phyloP scores from a whole-genome alignment of 1,140 invertebrate species.

The Drosophila ficusphila region DNA sequence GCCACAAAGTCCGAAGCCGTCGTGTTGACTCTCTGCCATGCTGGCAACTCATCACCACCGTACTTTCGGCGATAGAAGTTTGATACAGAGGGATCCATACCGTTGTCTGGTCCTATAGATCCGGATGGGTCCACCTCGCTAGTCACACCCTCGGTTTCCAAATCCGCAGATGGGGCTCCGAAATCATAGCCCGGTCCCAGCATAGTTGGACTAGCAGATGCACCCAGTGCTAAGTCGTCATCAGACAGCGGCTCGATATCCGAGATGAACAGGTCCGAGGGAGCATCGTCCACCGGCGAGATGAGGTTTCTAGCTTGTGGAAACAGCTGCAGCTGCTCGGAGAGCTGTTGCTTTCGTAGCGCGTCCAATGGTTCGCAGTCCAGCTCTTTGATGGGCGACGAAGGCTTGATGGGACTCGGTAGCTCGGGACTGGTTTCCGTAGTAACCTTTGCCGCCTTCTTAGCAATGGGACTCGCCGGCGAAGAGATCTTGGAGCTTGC shows the following conservation, averaged over 20 bases:
- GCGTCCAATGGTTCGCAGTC: slow-evolving; percentile 35
- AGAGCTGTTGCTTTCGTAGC: slow-evolving; percentile 49
- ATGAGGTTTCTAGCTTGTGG: slow-evolving; percentile 44
- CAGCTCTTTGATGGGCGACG: slow-evolving; percentile 46
- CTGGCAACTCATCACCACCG: slow-evolving; percentile 43
- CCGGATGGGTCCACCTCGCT: slow-evolving; percentile 8
- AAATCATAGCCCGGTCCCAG: slow-evolving; percentile 48
- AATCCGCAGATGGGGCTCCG: slow-evolving; percentile 34
- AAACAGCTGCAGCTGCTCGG: slow-evolving; percentile 35
- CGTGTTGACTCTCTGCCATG: slow-evolving; percentile 41
- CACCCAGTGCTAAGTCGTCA: slow-evolving; percentile 85
- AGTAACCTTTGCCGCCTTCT: neutral
- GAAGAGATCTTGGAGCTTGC: neutral
- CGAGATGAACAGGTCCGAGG: slow-evolving; percentile 68
- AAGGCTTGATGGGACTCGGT: slow-evolving; percentile 12
- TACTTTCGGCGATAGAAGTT: slow-evolving; percentile 60
- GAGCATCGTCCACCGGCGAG: slow-evolving; percentile 46
- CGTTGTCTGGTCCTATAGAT: slow-evolving; percentile 12
- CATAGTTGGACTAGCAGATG: slow-evolving; percentile 86
- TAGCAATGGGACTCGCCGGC: slow-evolving; percentile 8
- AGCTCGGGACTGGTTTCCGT: neutral
- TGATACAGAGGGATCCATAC: slow-evolving; percentile 12
- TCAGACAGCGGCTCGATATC: slow-evolving; percentile 80
- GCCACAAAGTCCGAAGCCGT: slow-evolving; percentile 42
- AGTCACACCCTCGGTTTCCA: slow-evolving; percentile 26